These are phyloP conservation scores for Epirrhoe alternata DNA, from an alignment of 2,888 invertebrate genomes.

Conservation along the genomic window DNA sequence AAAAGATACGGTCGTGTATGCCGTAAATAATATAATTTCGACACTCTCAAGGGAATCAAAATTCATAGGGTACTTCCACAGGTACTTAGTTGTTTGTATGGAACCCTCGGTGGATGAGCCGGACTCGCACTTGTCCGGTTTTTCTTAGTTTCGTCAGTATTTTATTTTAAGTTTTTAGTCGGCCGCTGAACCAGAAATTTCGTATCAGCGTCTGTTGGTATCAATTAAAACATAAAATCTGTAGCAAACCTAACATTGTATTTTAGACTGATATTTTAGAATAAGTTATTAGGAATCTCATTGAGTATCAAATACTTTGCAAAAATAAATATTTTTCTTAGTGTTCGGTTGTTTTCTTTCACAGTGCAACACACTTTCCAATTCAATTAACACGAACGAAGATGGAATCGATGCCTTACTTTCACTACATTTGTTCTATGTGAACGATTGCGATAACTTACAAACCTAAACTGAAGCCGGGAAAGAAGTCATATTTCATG, in stretches of 20 bases:
- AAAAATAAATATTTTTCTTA: conserved; percentile 46
- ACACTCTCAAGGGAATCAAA: too few relatives aligned
- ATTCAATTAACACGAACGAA: conserved; percentile 26
- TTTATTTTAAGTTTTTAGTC: conserved; percentile 10
- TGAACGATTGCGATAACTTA: conserved; percentile 31
- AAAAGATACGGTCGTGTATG: too few relatives aligned
- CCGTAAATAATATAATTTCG: too few relatives aligned
- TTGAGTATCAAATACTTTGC: conserved; percentile 49
- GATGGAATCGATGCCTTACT: conserved; percentile 27
- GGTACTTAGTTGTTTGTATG: too few relatives aligned
- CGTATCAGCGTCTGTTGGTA: neutral
- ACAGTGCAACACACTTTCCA: conserved; percentile 27
- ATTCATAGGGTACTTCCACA: too few relatives aligned
- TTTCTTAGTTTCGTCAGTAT: conserved; percentile 10
- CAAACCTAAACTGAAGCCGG: conserved; percentile 34
- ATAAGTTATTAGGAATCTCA: conserved; percentile 52
- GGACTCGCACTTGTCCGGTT: too few relatives aligned
- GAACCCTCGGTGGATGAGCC: too few relatives aligned
- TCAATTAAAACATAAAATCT: neutral
- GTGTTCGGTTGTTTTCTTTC: conserved; percentile 36
- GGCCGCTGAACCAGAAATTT: neutral
- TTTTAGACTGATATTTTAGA: conserved; percentile 62
- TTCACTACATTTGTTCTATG: conserved; percentile 33
- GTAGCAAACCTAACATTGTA: conserved; percentile 18
- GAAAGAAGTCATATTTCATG: conserved; percentile 49